Base-by-base conservation (phyloP, 2,888 invertebrate species). In the Calameuta idolon region DNA sequence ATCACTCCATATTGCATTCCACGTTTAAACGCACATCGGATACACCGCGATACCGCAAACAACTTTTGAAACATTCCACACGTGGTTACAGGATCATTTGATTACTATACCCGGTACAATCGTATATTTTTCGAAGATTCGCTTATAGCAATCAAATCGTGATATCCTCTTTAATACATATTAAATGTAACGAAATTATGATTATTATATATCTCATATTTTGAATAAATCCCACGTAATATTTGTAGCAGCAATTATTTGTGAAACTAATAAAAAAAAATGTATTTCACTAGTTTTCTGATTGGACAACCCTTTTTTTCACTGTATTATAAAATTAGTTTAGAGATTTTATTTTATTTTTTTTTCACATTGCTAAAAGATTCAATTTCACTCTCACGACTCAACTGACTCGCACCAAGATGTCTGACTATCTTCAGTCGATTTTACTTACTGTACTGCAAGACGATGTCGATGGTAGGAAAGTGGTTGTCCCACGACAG, bases 401-500 rank as follows among this genome's bases (percentile, higher is more conserved):
- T 55, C 9, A 55, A 55, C 40, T 1, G 40, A 9, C 55, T 23
- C 55, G 55, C 55, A 9, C 55, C 55, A 23, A 55, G 23, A 23
- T 55, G 55, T 55, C 55, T 55, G 55, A 55, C 55, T 23, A 55
- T 55, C 55, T 55, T 55, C 23, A 55, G 2, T 23, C 55, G 55
- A 9, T 55, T 55, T 55, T 55, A 55, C 55, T 55, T 55, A 55
- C 55, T 55, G 55, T 55, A 23, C 55, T 23, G 55, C 55, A 55
- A 55, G 55, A 55, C 55, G 23, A 55, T 55, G 23, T 15, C 23
- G 55, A 55, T 23, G 55, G 55, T 23, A 55, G 78, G 89, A 79
- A 79, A 88, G 77, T 79, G 87, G 82, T 83, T 80, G 85, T 83
- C 84, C 84, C 87, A 86, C 87, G 84, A 87, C 85, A 89, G 89